Evolutionary conservation across 2,888 invertebrate genomes (phyloP), one percentile per base, ranked within the genome.

Genomic region (Drosophila basisetae): DNA sequence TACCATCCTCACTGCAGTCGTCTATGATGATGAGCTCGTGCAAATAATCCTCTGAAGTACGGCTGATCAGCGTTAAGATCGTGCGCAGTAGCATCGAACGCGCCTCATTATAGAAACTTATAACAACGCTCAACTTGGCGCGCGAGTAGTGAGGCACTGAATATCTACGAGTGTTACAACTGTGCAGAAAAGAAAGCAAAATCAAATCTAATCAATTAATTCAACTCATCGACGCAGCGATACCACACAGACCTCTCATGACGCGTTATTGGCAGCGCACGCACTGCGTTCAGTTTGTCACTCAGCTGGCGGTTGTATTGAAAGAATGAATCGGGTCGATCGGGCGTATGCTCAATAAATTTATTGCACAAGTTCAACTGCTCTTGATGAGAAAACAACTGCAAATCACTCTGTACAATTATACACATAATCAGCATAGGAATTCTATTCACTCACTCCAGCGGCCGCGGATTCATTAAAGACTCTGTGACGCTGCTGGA

Each of bases 1-100:
- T 66, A 93, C 92, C 89, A 80, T 92, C 91, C 11, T 81, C 77
- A 68, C 92, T 93, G 66, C 65, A 82, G 62, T 93, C 92, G 73
- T 92, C 92, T 63, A 93, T 84, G 65, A 93, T 49, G 55, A 93
- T 90, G 2, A 93, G 80, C 78, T 93, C 93, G 18, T 91, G 76
- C 41, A 92, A 74, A 70, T 91, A 90, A 11, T 79, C 66, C 4
- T 43, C 25, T 2, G 92, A 86, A 2, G 92, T 92, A 41, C 91
- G 86, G 11, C 69, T 69, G n/a, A 91, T 72, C 49, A 93, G 65
- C 6, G 92, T 88, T 16, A 85, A 66, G 16, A 93, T 73, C 9
- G 92, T 92, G 43, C 92, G 77, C 31, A 92, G 56, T n/a, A 93
- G 71, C 39, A 89, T 85, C 4, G 92, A 90, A 16, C 92, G 86